phyloP scores from a whole-genome alignment of 2,113 vertebrate genomes.

The Cynopterus brachyotis region DNA sequence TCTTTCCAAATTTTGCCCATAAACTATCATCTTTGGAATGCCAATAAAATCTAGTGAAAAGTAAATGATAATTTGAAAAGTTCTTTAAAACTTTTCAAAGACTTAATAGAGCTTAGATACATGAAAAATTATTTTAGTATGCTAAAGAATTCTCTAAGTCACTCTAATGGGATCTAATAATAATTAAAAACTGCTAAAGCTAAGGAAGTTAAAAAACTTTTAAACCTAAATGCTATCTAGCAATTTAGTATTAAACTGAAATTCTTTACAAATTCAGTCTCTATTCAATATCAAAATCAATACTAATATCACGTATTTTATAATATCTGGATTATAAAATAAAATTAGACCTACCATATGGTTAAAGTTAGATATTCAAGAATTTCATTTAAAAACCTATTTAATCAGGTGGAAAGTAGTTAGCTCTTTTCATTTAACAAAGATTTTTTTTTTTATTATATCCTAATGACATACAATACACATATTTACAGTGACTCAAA shows the following conservation, averaged over 20 bases:
- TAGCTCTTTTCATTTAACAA: neutral
- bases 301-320: neutral
- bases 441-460: neutral
- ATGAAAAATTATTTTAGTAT: constrained; percentile 27
- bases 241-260: constrained; percentile 34
- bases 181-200: neutral
- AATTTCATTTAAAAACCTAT: constrained; percentile 7
- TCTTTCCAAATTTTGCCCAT: constrained; percentile 7
- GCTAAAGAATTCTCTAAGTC: neutral
- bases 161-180: neutral
- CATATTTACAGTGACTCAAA: neutral
- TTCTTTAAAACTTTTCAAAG: neutral
- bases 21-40: neutral
- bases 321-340: constrained; percentile 9
- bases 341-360: neutral
- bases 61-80: neutral
- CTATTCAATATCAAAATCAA: neutral
- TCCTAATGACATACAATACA: neutral
- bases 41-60: neutral
- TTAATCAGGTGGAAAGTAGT: constrained; percentile 8
- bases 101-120: neutral
- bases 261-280: constrained; percentile 8
- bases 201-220: constrained; percentile 21
- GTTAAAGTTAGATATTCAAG: constrained; percentile 34
- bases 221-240: constrained; percentile 41